Base-by-base conservation (phyloP, 2,797 vertebrate species). In the Dryobates pubescens region DNA sequence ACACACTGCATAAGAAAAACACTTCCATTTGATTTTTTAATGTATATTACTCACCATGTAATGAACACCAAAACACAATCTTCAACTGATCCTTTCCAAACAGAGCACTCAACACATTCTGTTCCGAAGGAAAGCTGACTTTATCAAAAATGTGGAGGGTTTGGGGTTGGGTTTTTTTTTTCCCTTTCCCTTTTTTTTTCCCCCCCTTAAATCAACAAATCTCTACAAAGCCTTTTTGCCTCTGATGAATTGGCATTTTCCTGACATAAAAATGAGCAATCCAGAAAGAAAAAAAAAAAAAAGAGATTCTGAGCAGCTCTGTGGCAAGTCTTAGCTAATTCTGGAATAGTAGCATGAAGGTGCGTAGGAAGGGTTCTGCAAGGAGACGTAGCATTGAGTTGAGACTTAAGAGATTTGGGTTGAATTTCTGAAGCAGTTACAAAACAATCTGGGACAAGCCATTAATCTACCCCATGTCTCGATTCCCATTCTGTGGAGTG, bases 201-300 rank as follows among this genome's bases (percentile, higher is more conserved):
- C 27, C 27, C 13, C 61, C 70, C 76, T 91, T 94, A 94, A 94
- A 96, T 93, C 92, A 91, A 96, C 90, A 94, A 91, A 94, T 92
- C 94, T 78, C 86, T 88, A 51, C 67, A 16, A 92, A 94, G 89
- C 63, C 63, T 92, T 94, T 94, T 67, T 95, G 72, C 82, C 73
- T 94, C 82, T 92, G 94, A 96, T 95, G 94, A 96, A 95, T 94
- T 85, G 88, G 86, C 95, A 90, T 96, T 96, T 96, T 96, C 79
- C 74, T 96, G 82, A 88, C 93, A 43, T 38, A 70, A 57, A 93
- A 96, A 88, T 78, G 93, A 96, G 93, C 93, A 95, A 94, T 94
- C 80, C 29, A n/a, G n/a, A n/a, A 89, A 91, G n/a, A n/a, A n/a
- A n/a, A n/a, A n/a, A 95, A 80, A 93, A 92, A 95, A 80, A 94